A percentile compares a stretch with the other conserved stretches of the same genome.
These are phyloP conservation scores for Paradisaea rubra DNA, from an alignment of 2,113 vertebrate species.

Conservation along the genomic window DNA sequence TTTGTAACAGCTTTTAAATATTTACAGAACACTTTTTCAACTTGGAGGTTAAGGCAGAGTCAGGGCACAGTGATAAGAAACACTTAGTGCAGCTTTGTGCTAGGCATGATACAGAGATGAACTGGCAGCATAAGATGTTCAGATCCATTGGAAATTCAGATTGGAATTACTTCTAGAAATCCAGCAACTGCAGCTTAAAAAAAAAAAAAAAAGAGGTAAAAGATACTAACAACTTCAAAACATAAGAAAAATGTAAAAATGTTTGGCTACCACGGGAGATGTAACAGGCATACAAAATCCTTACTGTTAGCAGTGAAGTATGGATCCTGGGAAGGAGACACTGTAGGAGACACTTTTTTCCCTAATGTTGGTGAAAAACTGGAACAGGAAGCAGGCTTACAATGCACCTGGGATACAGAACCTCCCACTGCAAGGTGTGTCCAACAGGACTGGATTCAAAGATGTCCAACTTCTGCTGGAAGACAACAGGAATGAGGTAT, in stretches of 20 bases:
- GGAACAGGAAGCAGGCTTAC: background rate
- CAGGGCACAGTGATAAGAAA: slow-evolving; percentile 53
- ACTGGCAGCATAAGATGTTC: background rate
- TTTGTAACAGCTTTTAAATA: slow-evolving; percentile 20
- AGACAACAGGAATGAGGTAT: background rate
- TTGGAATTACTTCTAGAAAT: background rate
- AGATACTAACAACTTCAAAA: background rate
- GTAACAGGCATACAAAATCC: background rate
- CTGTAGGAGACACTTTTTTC: background rate
- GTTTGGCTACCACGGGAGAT: background rate
- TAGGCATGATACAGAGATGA: background rate
- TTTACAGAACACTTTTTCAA: slow-evolving; percentile 15
- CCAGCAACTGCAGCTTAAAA: background rate
- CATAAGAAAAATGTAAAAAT: background rate
- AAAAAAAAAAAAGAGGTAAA: background rate
- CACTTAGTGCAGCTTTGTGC: slow-evolving; percentile 22
- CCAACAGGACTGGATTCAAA: background rate
- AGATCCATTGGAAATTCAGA: background rate
- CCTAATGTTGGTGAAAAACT: background rate
- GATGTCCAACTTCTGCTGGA: background rate
- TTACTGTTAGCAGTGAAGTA: background rate
- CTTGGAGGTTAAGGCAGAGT: slow-evolving; percentile 42
- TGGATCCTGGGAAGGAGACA: background rate
- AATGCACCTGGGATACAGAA: background rate
- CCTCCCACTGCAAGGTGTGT: background rate